Conservation (phyloP, 2,888 invertebrate species). For the Diarsia rubi region DNA sequence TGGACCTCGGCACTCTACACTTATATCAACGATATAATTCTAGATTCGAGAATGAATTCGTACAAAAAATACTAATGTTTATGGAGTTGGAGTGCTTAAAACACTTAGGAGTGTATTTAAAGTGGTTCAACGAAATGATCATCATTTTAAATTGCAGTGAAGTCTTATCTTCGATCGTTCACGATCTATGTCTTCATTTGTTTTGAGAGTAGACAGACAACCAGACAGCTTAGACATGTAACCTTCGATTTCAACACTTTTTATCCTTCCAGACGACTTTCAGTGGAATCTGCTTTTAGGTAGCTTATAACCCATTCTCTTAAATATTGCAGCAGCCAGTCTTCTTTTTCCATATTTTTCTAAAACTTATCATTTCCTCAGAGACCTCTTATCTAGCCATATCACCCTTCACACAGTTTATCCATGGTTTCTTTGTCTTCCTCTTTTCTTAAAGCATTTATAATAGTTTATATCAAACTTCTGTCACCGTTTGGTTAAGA, state of each 20-base stretch:
- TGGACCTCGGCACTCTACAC: conserved; percentile 64
- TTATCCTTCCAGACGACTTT: background rate
- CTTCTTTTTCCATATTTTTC: background rate
- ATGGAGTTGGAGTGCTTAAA: conserved; percentile 45
- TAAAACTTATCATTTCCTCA: background rate
- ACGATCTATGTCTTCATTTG: conserved; percentile 43
- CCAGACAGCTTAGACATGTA: background rate
- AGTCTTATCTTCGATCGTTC: conserved; percentile 40
- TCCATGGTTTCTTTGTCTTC: background rate
- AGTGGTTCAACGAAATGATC: conserved; percentile 48
- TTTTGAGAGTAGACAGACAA: conserved; percentile 7
- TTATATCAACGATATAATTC: conserved; percentile 67
- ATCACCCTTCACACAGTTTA: background rate
- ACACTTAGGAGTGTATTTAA: conserved; percentile 46
- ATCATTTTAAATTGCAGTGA: conserved; percentile 39
- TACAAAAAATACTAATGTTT: conserved; percentile 63
- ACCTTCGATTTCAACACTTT: background rate
- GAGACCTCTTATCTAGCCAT: background rate
- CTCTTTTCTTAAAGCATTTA: background rate
- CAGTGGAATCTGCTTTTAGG: background rate
- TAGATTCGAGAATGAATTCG: conserved; percentile 53
- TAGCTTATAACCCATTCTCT: background rate
- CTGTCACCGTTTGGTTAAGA: background rate
- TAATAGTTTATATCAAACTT: background rate
- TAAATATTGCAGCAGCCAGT: too few species aligned